Evolutionary conservation across 1,140 invertebrate genomes (phyloP).

Genomic region (Lepidurus couesii): DNA sequence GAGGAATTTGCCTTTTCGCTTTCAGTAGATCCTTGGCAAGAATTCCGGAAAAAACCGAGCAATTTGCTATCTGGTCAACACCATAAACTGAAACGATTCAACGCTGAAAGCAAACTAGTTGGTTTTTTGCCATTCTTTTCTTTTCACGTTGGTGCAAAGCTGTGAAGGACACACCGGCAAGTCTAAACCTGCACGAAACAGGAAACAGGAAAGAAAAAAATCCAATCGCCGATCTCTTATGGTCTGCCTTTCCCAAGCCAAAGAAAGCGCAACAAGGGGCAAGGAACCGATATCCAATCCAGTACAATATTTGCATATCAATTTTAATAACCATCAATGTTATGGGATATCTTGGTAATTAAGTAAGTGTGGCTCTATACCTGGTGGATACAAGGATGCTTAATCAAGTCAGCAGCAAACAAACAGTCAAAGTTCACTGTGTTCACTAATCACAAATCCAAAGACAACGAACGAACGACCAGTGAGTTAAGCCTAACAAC

Average conservation of each 20-base stretch:
- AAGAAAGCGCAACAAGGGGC: slow-evolving; percentile 17
- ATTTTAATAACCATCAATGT: no score
- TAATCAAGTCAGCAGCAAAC: no score
- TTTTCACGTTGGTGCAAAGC: neutral
- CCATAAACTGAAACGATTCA: neutral
- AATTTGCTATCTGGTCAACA: neutral
- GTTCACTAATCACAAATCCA: neutral
- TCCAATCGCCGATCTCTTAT: neutral
- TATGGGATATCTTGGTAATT: no score
- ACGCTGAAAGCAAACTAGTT: neutral
- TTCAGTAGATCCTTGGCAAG: slow-evolving; percentile 3
- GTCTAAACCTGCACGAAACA: neutral
- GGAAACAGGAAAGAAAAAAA: slow-evolving; percentile 8
- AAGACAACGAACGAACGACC: neutral
- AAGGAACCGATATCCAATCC: neutral
- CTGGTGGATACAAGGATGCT: no score
- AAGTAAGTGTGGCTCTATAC: no score
- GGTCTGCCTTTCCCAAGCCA: neutral
- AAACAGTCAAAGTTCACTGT: no score
- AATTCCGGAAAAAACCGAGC: neutral
- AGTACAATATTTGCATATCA: no score
- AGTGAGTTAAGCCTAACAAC: neutral
- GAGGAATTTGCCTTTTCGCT: neutral
- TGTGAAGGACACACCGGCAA: neutral
- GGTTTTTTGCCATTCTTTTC: slow-evolving; percentile 1